phyloP scores from a whole-genome alignment of 2,888 invertebrate genomes.

The Nomada ruficornis region DNA sequence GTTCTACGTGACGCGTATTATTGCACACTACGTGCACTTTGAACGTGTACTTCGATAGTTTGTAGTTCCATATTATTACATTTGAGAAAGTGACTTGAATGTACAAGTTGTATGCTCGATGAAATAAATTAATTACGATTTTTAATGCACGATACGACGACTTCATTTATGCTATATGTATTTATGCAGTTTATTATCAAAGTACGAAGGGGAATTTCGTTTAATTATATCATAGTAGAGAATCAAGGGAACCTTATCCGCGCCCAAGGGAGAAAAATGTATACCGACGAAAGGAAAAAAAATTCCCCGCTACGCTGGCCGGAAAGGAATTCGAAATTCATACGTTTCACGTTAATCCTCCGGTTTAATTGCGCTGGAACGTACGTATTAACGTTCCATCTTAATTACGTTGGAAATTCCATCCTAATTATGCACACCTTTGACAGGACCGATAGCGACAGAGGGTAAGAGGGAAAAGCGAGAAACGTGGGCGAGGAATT shows the following conservation, averaged over 20 bases:
- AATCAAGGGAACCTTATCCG: neutral
- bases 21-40: no score
- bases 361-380: slow-evolving; percentile 20
- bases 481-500: neutral
- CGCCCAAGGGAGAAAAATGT: neutral
- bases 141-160: no score
- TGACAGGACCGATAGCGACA: neutral
- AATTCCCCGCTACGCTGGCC: neutral
- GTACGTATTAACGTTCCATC: slow-evolving; percentile 31
- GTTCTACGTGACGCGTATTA: neutral
- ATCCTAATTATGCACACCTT: slow-evolving; percentile 36
- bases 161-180: no score
- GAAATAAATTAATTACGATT: no score
- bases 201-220: neutral
- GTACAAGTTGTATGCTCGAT: no score
- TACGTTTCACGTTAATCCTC: slow-evolving; percentile 22
- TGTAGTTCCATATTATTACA: no score
- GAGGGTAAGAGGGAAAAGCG: neutral
- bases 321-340: slow-evolving; percentile 24
- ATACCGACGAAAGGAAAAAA: neutral
- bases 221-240: neutral
- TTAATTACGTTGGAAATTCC: slow-evolving; percentile 38
- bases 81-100: no score
- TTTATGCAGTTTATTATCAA: no score
- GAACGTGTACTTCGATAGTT: no score